Conservation (phyloP, 2,888 invertebrate species). For the Drosophila atripex region DNA sequence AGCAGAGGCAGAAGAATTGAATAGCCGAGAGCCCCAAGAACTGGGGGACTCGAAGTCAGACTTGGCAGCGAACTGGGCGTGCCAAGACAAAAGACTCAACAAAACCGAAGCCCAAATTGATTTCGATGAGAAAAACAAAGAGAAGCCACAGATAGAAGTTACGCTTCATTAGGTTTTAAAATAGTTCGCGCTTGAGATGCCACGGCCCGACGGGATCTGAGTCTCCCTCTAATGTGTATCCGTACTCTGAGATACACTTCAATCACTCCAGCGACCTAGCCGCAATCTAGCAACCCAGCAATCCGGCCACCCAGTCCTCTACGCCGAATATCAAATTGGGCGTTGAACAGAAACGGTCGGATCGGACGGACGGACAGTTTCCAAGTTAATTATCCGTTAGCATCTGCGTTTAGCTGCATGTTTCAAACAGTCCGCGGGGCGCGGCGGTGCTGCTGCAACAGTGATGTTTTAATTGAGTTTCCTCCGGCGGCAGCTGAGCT, state of each 20-base stretch:
- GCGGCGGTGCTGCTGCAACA: constrained; percentile 36
- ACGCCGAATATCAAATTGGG: constrained; percentile 34
- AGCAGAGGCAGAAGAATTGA: constrained; percentile 28
- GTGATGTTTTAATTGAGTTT: constrained; percentile 78
- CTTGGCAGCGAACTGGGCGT: constrained; percentile 59
- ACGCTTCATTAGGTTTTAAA: constrained; percentile 67
- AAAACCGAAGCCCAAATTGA: constrained; percentile 63
- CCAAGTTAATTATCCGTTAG: constrained; percentile 77
- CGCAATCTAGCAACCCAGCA: constrained; percentile 1
- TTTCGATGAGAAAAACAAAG: constrained; percentile 66
- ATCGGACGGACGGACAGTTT: constrained; percentile 63
- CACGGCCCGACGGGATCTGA: constrained; percentile 18
- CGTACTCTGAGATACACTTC: constrained; percentile 6
- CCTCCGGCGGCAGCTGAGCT: constrained; percentile 68
- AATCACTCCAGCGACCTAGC: constrained; percentile 15
- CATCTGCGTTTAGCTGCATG: constrained; percentile 66
- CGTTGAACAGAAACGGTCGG: constrained; percentile 13
- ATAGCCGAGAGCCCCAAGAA: constrained; percentile 26
- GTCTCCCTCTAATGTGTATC: background rate
- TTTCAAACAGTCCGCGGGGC: constrained; percentile 27
- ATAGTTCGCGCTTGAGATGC: constrained; percentile 45
- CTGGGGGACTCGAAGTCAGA: constrained; percentile 18
- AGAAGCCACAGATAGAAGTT: constrained; percentile 35
- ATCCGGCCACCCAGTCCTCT: too few species aligned
- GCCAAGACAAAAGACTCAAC: constrained; percentile 51